Percentiles rank a stretch among this genome's conserved stretches.
phyloP scores from a whole-genome alignment of 2,888 invertebrate species.

The Escarpia spicata region DNA sequence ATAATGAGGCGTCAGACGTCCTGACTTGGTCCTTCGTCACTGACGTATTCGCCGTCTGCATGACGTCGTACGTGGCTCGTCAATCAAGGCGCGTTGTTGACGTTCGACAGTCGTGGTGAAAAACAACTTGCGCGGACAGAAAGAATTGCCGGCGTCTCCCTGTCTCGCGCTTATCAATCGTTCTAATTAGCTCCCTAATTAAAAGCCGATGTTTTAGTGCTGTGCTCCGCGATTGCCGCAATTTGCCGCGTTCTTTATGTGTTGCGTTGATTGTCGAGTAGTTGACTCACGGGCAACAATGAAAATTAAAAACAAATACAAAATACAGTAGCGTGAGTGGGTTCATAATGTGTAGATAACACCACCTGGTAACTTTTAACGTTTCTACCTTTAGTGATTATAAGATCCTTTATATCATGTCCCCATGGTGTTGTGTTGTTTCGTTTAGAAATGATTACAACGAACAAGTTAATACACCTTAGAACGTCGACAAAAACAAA shows the following conservation, averaged over 20 bases:
- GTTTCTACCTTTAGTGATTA: too few relatives aligned
- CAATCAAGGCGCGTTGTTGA: not conserved
- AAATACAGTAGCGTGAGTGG: too few relatives aligned
- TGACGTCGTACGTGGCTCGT: not conserved
- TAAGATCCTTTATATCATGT: too few relatives aligned
- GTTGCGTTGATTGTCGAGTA: not conserved
- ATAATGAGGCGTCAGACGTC: not conserved
- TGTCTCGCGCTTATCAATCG: constrained; percentile 3
- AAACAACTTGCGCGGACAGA: not conserved
- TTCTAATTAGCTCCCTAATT: not conserved
- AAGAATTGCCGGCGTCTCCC: not conserved
- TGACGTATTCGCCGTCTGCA: not conserved
- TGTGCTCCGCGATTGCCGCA: not conserved
- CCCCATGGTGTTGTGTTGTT: too few relatives aligned
- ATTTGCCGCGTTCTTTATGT: not conserved
- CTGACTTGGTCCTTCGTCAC: constrained; percentile 16
- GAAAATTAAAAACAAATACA: not conserved
- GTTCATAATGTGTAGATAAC: too few relatives aligned
- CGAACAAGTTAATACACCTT: too few relatives aligned
- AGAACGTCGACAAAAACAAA: too few relatives aligned
- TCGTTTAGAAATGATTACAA: too few relatives aligned
- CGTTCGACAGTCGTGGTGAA: not conserved
- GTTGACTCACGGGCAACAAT: not conserved
- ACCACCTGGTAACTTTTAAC: too few relatives aligned
- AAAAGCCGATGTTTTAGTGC: not conserved